phyloP scores from a whole-genome alignment of 92 coral and sea anemone species.

The Porites rus region DNA sequence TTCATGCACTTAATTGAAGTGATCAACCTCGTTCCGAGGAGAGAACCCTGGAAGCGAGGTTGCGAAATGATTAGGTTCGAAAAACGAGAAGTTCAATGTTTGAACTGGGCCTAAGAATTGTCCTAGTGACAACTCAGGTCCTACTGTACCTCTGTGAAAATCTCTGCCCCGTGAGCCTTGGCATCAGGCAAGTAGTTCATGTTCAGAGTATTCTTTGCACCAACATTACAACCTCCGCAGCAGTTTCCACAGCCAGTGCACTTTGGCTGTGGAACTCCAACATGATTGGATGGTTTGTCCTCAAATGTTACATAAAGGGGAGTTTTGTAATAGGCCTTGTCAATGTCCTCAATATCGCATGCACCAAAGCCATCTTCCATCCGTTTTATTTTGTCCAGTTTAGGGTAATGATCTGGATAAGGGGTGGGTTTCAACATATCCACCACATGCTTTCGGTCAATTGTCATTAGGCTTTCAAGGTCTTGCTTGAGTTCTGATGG shows the following conservation, averaged over 20 bases:
- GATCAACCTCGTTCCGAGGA: too few species aligned
- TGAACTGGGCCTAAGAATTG: too few species aligned
- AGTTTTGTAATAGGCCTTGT: slow-evolving; percentile 48
- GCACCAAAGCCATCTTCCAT: slow-evolving; percentile 19
- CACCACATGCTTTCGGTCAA: slow-evolving; percentile 54
- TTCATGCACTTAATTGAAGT: too few species aligned
- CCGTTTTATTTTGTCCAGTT: slow-evolving; percentile 38
- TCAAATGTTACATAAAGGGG: slow-evolving; percentile 74
- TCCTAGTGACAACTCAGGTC: too few species aligned
- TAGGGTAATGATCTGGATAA: slow-evolving; percentile 54
- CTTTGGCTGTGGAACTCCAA: slow-evolving; percentile 75
- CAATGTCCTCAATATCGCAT: slow-evolving; percentile 72
- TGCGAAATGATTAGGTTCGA: too few species aligned
- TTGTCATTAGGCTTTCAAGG: slow-evolving; percentile 13
- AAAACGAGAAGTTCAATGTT: too few species aligned
- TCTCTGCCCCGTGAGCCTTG: slow-evolving; percentile 70
- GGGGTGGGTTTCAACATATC: slow-evolving; percentile 67
- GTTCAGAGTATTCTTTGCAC: slow-evolving; percentile 72
- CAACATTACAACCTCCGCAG: slow-evolving; percentile 77
- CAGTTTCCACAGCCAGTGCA: slow-evolving; percentile 80
- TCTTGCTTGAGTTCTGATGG: slow-evolving; percentile 57
- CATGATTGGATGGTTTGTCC: slow-evolving; percentile 65
- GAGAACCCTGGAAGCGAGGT: too few species aligned
- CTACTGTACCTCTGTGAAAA: slow-evolving; percentile 60
- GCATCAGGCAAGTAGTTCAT: slow-evolving; percentile 78